Evolutionary conservation across 2,888 invertebrate species (phyloP).

Genomic region (Hemaris fuciformis): DNA sequence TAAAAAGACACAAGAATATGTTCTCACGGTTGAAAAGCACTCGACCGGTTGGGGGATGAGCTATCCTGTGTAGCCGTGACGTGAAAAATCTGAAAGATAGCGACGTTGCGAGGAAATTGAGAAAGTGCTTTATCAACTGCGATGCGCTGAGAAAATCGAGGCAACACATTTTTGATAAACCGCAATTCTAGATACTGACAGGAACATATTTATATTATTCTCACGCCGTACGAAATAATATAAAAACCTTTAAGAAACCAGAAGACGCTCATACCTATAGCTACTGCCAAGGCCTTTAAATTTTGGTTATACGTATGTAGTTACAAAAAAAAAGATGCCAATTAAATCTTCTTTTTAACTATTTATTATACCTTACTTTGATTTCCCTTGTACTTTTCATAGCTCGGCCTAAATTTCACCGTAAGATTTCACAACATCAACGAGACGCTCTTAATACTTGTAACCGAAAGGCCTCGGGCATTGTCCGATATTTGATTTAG

Average conservation of each 20-base stretch:
- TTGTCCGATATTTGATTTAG: constrained; percentile 15
- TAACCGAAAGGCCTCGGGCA: not conserved
- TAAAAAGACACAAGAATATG: not conserved
- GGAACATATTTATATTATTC: not conserved
- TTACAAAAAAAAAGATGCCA: no score
- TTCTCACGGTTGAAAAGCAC: constrained; percentile 3
- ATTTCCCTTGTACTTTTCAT: not conserved
- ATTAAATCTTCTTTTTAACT: not conserved
- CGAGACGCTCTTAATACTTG: not conserved
- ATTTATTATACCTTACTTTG: not conserved
- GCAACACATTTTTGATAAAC: not conserved
- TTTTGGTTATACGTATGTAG: no score
- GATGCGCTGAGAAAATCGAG: not conserved
- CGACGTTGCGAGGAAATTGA: not conserved
- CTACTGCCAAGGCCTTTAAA: no score
- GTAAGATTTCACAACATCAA: not conserved
- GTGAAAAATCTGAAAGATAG: constrained; percentile 2
- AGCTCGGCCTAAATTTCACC: not conserved
- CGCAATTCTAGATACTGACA: not conserved
- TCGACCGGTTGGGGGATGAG: constrained; percentile 1
- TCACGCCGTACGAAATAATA: not conserved
- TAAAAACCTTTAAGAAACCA: not conserved
- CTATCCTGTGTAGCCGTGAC: not conserved
- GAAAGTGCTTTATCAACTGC: not conserved
- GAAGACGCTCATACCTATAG: no score